Conservation (phyloP, 2,113 vertebrate genomes). For the Ophiodon elongatus region DNA sequence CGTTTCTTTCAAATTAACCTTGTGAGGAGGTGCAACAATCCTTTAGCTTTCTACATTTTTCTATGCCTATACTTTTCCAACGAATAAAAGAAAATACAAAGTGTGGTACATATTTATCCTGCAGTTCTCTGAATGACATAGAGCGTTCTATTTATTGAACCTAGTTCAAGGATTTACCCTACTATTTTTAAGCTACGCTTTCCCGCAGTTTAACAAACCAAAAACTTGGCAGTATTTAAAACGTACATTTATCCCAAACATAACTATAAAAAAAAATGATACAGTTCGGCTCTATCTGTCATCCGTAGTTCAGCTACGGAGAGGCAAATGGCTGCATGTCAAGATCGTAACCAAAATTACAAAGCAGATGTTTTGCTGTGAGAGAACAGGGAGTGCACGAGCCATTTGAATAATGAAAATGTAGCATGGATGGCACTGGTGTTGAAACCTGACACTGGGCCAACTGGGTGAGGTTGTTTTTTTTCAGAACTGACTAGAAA, state of each 20-base stretch:
- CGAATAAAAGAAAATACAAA: not conserved
- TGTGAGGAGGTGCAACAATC: not conserved
- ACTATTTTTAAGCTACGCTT: slow-evolving; percentile 35
- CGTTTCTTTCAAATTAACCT: not conserved
- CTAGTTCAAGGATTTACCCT: slow-evolving; percentile 44
- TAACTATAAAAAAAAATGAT: slow-evolving; percentile 21
- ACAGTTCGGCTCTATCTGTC: slow-evolving; percentile 32
- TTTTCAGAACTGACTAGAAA: not conserved
- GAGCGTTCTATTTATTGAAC: slow-evolving; percentile 30
- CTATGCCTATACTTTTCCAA: not conserved
- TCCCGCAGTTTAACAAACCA: slow-evolving; percentile 51
- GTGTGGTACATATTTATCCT: slow-evolving; percentile 8
- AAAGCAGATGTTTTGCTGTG: slow-evolving; percentile 66
- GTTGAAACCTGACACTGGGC: slow-evolving; percentile 40
- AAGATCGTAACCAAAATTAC: slow-evolving; percentile 75
- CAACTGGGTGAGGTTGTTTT: slow-evolving; percentile 44
- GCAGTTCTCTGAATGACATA: slow-evolving; percentile 24
- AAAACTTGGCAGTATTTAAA: slow-evolving; percentile 39
- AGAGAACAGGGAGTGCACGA: slow-evolving; percentile 28
- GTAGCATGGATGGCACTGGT: not conserved
- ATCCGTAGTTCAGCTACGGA: slow-evolving; percentile 36
- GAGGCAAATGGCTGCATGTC: slow-evolving; percentile 65
- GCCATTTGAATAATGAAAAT: slow-evolving; percentile 38
- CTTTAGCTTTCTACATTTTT: not conserved
- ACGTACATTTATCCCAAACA: slow-evolving; percentile 67